Evolutionary conservation across 2,888 invertebrate genomes (phyloP).

Genomic region (Aleiodes testaceus): DNA sequence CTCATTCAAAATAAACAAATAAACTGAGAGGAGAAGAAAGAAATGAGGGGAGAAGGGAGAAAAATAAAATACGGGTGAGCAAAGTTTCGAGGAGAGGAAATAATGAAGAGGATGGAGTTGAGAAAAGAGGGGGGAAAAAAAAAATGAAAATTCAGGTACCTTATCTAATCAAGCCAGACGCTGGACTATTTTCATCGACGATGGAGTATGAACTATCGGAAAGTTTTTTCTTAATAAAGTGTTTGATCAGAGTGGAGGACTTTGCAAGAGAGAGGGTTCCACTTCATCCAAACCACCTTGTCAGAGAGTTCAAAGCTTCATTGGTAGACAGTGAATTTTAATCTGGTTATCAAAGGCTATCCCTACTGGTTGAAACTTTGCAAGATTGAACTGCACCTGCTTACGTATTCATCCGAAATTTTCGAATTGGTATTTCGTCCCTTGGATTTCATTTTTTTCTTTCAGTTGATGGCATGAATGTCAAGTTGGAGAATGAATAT

Average conservation of each 20-base stretch:
- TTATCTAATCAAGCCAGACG: conserved; percentile 60
- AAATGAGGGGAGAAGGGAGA: background rate
- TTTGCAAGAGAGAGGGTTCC: background rate
- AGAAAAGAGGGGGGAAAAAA: conserved; percentile 25
- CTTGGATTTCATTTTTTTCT: conserved; percentile 1
- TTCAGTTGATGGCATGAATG: conserved; percentile 5
- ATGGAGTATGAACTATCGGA: conserved; percentile 52
- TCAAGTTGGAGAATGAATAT: background rate
- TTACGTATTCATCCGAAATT: conserved; percentile 32
- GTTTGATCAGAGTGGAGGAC: conserved; percentile 60
- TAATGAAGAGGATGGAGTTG: conserved; percentile 22
- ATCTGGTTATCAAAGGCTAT: conserved; percentile 42
- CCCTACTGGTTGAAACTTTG: conserved; percentile 23
- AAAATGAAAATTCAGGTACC: conserved; percentile 42
- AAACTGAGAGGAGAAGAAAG: background rate
- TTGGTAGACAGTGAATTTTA: conserved; percentile 50
- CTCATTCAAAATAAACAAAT: conserved; percentile 15
- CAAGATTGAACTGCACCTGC: conserved; percentile 30
- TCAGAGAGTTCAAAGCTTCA: conserved; percentile 18
- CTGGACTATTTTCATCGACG: conserved; percentile 25
- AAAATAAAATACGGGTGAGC: background rate
- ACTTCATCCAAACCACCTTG: conserved; percentile 39
- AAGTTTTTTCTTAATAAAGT: conserved; percentile 67
- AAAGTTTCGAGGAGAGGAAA: conserved; percentile 12
- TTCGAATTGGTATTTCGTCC: conserved; percentile 10